Conservation (phyloP, 2,797 vertebrate species). For the Vespertilio murinus region DNA sequence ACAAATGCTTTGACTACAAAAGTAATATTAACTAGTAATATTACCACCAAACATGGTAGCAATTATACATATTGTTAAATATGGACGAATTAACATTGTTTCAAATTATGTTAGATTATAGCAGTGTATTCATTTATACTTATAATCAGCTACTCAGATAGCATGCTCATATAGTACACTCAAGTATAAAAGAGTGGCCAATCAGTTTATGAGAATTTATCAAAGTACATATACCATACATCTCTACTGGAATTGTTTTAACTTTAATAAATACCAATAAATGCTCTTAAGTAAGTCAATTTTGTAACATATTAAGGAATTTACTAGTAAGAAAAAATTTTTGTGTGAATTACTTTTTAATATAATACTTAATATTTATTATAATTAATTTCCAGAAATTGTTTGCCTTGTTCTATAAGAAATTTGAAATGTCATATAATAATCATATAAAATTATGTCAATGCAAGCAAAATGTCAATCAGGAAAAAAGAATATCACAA, state of each 20-base stretch:
- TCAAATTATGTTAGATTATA: constrained; percentile 43
- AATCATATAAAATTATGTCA: constrained; percentile 40
- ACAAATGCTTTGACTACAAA: constrained; percentile 26
- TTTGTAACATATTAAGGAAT: constrained; percentile 27
- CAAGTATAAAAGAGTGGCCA: constrained; percentile 31
- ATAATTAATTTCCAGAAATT: constrained; percentile 9
- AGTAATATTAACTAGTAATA: constrained; percentile 34
- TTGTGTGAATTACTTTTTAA: constrained; percentile 9
- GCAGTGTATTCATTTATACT: background rate
- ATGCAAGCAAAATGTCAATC: background rate
- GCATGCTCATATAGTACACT: background rate
- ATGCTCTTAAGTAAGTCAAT: constrained; percentile 34
- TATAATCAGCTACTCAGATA: constrained; percentile 4
- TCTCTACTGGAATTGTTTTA: constrained; percentile 35
- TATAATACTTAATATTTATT: background rate
- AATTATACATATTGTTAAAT: constrained; percentile 45
- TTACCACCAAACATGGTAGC: constrained; percentile 13
- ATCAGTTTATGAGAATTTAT: constrained; percentile 14
- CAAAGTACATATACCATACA: background rate
- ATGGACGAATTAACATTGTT: constrained; percentile 37
- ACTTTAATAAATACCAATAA: constrained; percentile 50
- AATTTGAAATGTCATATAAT: background rate
- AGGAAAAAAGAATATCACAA: constrained; percentile 29
- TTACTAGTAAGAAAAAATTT: constrained; percentile 18
- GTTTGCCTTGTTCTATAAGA: constrained; percentile 42